These are phyloP conservation scores for Chiridota heheva DNA, from an alignment of 35 echinoderm and acorn worm genomes.

Conservation along the genomic window DNA sequence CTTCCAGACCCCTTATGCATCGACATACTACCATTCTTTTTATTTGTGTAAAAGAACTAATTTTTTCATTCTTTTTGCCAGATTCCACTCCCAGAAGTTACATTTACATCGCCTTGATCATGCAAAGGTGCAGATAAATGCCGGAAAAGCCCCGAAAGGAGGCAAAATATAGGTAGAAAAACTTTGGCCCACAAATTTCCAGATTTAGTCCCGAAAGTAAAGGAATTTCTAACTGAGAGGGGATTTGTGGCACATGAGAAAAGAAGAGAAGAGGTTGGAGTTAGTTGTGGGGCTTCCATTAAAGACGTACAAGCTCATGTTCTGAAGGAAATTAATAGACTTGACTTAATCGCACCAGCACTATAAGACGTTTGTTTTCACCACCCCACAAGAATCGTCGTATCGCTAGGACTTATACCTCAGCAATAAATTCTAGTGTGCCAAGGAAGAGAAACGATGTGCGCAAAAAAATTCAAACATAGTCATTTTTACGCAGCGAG, in stretches of 20 bases:
- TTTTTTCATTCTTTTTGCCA: too few species aligned
- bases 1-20: too few species aligned
- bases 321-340: background rate
- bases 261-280: background rate
- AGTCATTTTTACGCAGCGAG: constrained; percentile 39
- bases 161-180: background rate
- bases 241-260: constrained; percentile 7
- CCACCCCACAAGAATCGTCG: constrained; percentile 14
- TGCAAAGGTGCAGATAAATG: too few species aligned
- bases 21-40: too few species aligned
- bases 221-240: background rate
- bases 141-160: too few species aligned
- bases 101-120: too few species aligned
- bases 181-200: background rate
- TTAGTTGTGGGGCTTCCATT: background rate
- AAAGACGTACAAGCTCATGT: background rate
- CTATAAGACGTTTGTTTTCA: background rate
- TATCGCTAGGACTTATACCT: background rate
- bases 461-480: constrained; percentile 31
- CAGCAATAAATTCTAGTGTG: background rate
- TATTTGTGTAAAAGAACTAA: too few species aligned
- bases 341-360: background rate
- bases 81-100: too few species aligned
- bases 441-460: constrained; percentile 30
- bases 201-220: background rate